Conservation (phyloP, 1,140 invertebrate genomes). For the Doryteuthis pealeii region DNA sequence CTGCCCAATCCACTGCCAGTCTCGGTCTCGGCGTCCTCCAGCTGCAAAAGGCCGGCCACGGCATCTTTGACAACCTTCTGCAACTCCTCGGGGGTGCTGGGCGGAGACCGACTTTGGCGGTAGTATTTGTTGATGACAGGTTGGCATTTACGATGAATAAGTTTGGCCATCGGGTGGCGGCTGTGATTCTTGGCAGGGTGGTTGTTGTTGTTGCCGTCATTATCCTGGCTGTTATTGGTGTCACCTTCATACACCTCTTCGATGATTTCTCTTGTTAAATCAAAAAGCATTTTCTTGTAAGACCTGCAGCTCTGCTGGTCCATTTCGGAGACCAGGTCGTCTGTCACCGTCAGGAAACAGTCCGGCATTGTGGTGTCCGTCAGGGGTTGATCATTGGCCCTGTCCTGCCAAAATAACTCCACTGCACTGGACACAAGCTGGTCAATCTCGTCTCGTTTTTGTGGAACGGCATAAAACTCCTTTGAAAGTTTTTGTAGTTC, state of each 20-base stretch:
- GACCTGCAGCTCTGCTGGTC: conserved; percentile 45
- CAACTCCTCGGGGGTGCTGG: conserved; percentile 43
- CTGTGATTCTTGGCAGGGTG: conserved; percentile 64
- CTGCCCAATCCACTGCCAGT: background rate
- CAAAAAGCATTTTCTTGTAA: conserved; percentile 66
- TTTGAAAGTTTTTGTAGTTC: conserved; percentile 37
- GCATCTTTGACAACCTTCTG: conserved; percentile 46
- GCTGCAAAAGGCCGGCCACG: conserved; percentile 62
- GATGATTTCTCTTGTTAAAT: conserved; percentile 70
- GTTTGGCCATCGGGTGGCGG: conserved; percentile 19
- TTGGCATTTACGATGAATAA: background rate
- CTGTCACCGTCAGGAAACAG: conserved; percentile 30
- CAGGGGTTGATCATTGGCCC: conserved; percentile 44
- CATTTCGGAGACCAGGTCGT: conserved; percentile 29
- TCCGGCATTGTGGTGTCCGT: conserved; percentile 38
- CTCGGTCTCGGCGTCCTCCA: conserved; percentile 40
- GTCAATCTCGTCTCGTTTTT: conserved; percentile 43
- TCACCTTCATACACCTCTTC: conserved; percentile 56
- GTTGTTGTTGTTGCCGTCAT: conserved; percentile 32
- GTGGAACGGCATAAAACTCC: conserved; percentile 50
- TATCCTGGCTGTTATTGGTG: background rate
- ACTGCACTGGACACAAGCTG: conserved; percentile 43
- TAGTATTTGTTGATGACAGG: conserved; percentile 19
- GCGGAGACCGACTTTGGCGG: conserved; percentile 39
- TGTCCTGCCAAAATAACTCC: conserved; percentile 47